Conservation (phyloP, 2,797 vertebrate species). For the Hippopotamyrus pictus region DNA sequence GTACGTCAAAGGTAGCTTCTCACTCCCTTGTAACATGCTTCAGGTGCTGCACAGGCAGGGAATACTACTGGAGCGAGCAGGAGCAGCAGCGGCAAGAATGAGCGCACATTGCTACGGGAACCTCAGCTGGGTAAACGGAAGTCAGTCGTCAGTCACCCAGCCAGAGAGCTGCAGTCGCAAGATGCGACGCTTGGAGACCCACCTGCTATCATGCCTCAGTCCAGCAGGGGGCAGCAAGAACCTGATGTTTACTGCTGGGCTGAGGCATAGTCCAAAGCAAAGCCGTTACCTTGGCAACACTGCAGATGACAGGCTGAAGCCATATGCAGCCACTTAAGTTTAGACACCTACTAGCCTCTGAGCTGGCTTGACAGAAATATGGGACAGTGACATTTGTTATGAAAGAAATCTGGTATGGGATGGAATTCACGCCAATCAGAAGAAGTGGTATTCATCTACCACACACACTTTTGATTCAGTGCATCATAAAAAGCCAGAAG, state of each 20-base stretch:
- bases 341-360: background rate
- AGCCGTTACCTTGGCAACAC: background rate
- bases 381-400: background rate
- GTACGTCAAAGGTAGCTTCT: background rate
- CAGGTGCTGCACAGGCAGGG: background rate
- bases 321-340: background rate
- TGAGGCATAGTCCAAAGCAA: background rate
- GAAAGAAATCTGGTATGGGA: background rate
- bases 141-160: background rate
- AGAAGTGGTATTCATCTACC: background rate
- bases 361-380: background rate
- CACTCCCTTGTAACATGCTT: background rate
- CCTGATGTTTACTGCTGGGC: background rate
- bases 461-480: background rate
- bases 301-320: background rate
- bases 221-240: conserved; percentile 4
- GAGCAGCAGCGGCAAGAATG: background rate
- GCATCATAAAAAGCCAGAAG: background rate
- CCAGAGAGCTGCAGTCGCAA: background rate
- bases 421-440: background rate
- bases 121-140: background rate
- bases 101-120: background rate
- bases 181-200: background rate
- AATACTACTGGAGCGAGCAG: background rate
- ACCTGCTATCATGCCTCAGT: background rate